Percentiles rank a stretch among this genome's conserved stretches.
Conservation (phyloP, 2,113 vertebrate genomes). For the Condylura cristata region DNA sequence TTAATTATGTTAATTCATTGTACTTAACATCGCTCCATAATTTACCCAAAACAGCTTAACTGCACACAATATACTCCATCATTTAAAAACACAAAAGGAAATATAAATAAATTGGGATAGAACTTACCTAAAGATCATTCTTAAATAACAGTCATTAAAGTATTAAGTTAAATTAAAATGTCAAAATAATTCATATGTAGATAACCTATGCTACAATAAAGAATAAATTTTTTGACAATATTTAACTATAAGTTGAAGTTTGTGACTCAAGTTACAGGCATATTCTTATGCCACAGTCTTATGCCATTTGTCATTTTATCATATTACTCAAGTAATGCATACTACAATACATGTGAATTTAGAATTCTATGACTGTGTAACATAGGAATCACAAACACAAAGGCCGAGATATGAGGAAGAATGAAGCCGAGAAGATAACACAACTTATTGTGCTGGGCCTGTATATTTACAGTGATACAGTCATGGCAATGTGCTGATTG, state of each 20-base stretch:
- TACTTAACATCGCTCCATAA: not conserved
- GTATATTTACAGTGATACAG: not conserved
- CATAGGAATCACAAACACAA: not conserved
- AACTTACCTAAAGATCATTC: slow-evolving; percentile 26
- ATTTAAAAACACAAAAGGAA: slow-evolving; percentile 30
- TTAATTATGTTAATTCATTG: slow-evolving; percentile 9
- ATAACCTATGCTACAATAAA: slow-evolving; percentile 26
- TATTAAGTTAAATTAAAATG: not conserved
- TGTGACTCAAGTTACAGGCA: not conserved
- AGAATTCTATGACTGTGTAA: not conserved
- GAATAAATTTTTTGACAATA: slow-evolving; percentile 5
- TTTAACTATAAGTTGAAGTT: slow-evolving; percentile 34
- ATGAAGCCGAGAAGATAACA: not conserved
- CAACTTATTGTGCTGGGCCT: not conserved
- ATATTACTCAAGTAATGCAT: not conserved
- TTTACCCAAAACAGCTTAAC: not conserved
- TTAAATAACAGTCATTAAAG: not conserved
- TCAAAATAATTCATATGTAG: slow-evolving; percentile 27
- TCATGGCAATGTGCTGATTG: not conserved
- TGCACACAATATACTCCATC: not conserved
- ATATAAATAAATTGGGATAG: not conserved
- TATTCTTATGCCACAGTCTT: not conserved
- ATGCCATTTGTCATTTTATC: not conserved
- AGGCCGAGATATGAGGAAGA: not conserved
- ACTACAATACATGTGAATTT: not conserved